Conservation (phyloP, 2,113 vertebrate species). For the Ivindomyrus marchei region DNA sequence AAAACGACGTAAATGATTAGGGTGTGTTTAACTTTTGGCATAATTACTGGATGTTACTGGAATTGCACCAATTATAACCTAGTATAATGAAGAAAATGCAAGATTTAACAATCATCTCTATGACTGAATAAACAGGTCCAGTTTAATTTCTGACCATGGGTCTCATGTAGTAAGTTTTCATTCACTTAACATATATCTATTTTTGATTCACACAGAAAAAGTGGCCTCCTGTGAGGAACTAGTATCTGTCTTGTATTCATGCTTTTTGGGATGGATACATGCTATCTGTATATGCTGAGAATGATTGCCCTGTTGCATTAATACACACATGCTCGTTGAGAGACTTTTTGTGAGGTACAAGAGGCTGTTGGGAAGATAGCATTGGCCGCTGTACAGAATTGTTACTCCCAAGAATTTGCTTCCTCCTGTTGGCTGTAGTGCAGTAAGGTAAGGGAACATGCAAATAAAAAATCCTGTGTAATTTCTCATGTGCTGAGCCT, state of each 20-base stretch:
- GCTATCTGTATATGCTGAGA: not conserved
- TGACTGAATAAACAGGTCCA: not conserved
- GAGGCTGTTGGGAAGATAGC: not conserved
- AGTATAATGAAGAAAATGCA: not conserved
- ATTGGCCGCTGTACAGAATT: not conserved
- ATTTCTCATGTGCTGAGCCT: not conserved
- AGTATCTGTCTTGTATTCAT: not conserved
- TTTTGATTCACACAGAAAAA: not conserved
- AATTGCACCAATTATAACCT: not conserved
- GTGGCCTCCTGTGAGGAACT: not conserved
- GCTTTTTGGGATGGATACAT: not conserved
- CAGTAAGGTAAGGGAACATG: not conserved
- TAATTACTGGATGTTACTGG: not conserved
- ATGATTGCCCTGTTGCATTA: not conserved
- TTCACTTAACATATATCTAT: not conserved
- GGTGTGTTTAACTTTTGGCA: not conserved
- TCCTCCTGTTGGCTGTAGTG: not conserved
- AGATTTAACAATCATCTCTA: not conserved
- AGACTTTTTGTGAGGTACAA: not conserved
- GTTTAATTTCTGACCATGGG: not conserved
- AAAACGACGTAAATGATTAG: not conserved
- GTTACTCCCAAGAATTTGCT: not conserved
- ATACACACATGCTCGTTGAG: no score
- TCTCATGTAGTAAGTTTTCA: not conserved
- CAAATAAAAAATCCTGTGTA: not conserved